phyloP scores from a whole-genome alignment of 2,113 vertebrate species.

The Tor tambroides region DNA sequence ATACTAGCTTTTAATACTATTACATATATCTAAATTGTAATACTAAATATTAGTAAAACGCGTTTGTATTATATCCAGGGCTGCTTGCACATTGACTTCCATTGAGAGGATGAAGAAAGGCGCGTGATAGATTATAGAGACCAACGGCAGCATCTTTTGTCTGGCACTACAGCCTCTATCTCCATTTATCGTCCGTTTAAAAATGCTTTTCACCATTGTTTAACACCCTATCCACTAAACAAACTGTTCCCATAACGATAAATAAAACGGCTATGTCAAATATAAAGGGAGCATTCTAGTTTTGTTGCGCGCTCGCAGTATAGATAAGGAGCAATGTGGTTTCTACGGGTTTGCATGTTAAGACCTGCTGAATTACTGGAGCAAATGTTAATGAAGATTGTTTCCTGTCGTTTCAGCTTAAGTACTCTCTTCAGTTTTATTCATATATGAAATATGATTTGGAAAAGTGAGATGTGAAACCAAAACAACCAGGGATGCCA shows the following conservation, averaged over 20 bases:
- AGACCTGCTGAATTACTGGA: conserved; percentile 14
- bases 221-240: background rate
- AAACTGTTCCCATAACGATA: background rate
- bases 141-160: conserved; percentile 74
- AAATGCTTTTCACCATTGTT: background rate
- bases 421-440: conserved; percentile 67
- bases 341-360: background rate
- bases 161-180: conserved; percentile 48
- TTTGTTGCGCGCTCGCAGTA: background rate
- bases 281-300: background rate
- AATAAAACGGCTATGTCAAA: background rate
- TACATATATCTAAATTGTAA: background rate
- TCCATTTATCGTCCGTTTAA: background rate
- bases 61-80: background rate
- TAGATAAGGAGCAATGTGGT: background rate
- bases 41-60: background rate
- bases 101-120: conserved; percentile 31
- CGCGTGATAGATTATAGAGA: conserved; percentile 42
- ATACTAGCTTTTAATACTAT: background rate
- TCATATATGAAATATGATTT: conserved; percentile 55
- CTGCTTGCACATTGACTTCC: background rate
- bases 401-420: background rate
- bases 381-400: conserved; percentile 53
- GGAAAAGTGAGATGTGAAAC: conserved; percentile 48
- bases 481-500: conserved; percentile 45